Conservation (phyloP, 1,140 invertebrate genomes). For the Drosophila asahinai region DNA sequence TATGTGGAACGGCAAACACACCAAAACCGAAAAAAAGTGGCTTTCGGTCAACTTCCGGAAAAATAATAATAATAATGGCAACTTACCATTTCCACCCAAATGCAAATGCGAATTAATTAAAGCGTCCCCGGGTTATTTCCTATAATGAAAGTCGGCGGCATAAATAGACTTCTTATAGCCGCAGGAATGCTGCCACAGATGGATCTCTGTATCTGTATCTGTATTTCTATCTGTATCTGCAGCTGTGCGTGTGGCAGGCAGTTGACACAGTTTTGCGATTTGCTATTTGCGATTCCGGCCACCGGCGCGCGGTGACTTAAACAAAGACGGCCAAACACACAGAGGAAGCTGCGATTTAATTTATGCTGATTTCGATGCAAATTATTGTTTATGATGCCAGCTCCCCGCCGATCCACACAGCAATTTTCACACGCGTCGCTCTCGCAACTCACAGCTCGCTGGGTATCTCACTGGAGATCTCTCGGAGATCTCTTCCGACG, state of each 20-base stretch:
- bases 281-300: conserved; percentile 53
- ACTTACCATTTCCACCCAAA: conserved; percentile 36
- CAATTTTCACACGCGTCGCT: conserved; percentile 76
- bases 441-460: neutral
- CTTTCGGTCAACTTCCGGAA: conserved; percentile 29
- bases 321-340: conserved; percentile 25
- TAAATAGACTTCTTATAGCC: conserved; percentile 71
- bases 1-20: conserved; percentile 68
- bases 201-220: conserved; percentile 25
- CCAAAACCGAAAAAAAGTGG: conserved; percentile 17
- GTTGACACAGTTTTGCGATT: conserved; percentile 59
- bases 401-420: conserved; percentile 30
- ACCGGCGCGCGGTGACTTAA: conserved; percentile 24
- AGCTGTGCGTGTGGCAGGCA: conserved; percentile 47
- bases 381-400: conserved; percentile 59
- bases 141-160: conserved; percentile 63
- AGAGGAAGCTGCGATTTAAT: conserved; percentile 59
- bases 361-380: conserved; percentile 74
- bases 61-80: conserved; percentile 22
- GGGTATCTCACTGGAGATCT: conserved; percentile 18
- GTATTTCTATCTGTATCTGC: conserved; percentile 17
- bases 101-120: conserved; percentile 65
- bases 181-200: conserved; percentile 59
- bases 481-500: conserved; percentile 4
- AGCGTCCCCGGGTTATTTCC: conserved; percentile 5